These are phyloP conservation scores for Actenoides hombroni DNA, from an alignment of 2,113 vertebrate genomes.

Conservation along the genomic window DNA sequence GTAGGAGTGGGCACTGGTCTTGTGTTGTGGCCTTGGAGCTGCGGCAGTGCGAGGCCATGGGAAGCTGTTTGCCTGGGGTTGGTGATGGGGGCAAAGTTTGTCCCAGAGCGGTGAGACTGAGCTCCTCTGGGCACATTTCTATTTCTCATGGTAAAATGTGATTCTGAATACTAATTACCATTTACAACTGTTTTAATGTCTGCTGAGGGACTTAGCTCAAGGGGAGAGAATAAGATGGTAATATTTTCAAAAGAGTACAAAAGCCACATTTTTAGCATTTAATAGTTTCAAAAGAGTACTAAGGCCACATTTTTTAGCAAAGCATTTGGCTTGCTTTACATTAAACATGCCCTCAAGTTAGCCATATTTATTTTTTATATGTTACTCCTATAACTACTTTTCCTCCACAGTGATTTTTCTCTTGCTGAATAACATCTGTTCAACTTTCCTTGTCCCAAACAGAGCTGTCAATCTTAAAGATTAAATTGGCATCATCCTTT, in stretches of 20 bases:
- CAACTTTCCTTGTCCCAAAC: neutral
- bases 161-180: neutral
- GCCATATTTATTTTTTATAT: slow-evolving; percentile 39
- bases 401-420: slow-evolving; percentile 12
- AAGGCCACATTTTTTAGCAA: slow-evolving; percentile 21
- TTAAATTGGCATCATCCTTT: slow-evolving; percentile 33
- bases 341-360: slow-evolving; percentile 23
- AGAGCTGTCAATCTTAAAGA: neutral
- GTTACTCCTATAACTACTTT: neutral
- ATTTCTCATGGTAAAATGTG: neutral
- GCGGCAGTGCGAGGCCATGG: fast-evolving
- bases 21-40: fast-evolving
- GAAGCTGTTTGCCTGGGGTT: neutral
- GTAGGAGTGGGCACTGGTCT: fast-evolving
- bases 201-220: neutral
- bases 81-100: neutral
- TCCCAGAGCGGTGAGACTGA: neutral
- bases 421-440: neutral
- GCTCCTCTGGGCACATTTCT: neutral
- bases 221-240: neutral
- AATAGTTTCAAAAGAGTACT: slow-evolving; percentile 5
- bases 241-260: neutral
- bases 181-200: neutral
- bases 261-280: neutral
- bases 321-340: slow-evolving; percentile 6